Base-by-base conservation (phyloP, 2,797 vertebrate species). In the Cryptoblepharus egeriae region DNA sequence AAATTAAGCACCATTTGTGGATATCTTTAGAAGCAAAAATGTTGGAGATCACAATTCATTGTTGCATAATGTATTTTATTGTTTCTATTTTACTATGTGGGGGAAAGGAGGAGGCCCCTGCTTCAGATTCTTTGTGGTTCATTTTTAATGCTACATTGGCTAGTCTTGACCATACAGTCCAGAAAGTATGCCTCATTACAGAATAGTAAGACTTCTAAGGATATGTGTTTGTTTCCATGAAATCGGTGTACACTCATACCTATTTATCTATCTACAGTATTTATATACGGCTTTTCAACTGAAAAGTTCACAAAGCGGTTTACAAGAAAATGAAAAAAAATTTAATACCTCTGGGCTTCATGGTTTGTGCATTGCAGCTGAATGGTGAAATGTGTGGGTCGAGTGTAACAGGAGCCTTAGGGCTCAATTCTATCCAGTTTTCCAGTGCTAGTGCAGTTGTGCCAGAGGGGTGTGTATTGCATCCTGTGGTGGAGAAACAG, bases 111-210 rank as follows among this genome's bases (percentile, higher is more conserved):
- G 74, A 81, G 82, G 58, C 20, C 75, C 61, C 28, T 28, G 3
- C n/a, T 85, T 84, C 8, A 11, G 0, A 11, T 82, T 87, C 68
- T 88, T 80, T 20, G 83, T 84, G n/a, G n/a, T n/a, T n/a, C n/a
- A n/a, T n/a, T 73, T 88, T 86, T 58, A 75, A 77, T 73, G 84
- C 75, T 5, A 32, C 1, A 3, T 16, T 70, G 67, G 81, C 58
- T 82, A n/a, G 72, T 30, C 28, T 8, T 4, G n/a, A 72, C 49
- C 15, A 52, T n/a, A 20, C 35, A 18, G 37, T 12, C 55, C 72
- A 37, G 55, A 75, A 26, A 39, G 55, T 26, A 60, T 35, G 55
- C 55, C 16, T 13, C 22, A 39, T 28, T 37, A 24, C 30, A 57
- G 30, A 20, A 11, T 37, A 24, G 55, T 57, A 20, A 49, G 22